Evolutionary conservation across 2,797 vertebrate genomes (phyloP).

Genomic region (Argya squamiceps): DNA sequence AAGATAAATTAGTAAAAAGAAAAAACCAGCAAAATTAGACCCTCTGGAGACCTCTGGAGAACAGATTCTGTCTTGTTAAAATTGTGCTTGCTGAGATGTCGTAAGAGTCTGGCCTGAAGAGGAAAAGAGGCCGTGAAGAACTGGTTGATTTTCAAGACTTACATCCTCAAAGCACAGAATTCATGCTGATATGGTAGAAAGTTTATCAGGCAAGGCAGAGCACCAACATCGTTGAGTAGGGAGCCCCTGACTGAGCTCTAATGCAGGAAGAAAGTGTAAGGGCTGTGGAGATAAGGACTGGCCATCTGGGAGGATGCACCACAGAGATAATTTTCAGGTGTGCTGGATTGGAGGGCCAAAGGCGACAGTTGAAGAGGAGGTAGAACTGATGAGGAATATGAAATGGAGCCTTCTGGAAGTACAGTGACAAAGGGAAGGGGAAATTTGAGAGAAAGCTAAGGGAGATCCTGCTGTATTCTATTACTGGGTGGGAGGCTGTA

Average conservation of each 20-base stretch:
- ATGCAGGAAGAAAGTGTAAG: neutral
- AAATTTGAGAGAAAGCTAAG: neutral
- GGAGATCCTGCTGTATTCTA: neutral
- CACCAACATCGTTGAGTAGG: neutral
- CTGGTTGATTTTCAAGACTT: neutral
- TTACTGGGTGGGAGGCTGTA: neutral
- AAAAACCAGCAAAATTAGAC: neutral
- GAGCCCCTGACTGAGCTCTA: neutral
- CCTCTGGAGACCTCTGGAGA: neutral
- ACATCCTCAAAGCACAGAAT: neutral
- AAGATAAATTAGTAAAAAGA: neutral
- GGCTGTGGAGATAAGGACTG: neutral
- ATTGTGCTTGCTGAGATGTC: neutral
- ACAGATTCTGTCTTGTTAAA: neutral
- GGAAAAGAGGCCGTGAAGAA: neutral
- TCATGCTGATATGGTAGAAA: neutral
- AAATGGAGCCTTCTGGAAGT: neutral
- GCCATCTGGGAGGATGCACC: neutral
- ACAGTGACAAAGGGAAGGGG: neutral
- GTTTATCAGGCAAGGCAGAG: neutral
- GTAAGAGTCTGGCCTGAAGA: neutral
- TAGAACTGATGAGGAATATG: neutral
- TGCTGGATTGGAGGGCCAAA: neutral
- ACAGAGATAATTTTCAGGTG: neutral
- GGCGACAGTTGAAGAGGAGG: neutral